phyloP scores from a whole-genome alignment of 2,113 vertebrate species.

The Cololabis saira region DNA sequence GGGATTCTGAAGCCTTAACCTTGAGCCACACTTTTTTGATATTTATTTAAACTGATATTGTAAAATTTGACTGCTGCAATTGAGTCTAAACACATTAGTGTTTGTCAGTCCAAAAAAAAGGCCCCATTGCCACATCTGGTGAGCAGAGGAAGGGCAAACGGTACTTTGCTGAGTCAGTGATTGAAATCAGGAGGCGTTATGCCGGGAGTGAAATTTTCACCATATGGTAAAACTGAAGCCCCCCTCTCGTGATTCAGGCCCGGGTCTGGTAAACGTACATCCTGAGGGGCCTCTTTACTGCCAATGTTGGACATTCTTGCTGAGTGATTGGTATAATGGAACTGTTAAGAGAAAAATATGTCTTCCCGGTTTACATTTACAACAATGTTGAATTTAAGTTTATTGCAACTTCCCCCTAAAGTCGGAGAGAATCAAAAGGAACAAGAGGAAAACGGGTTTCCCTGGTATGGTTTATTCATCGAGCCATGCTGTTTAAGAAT shows the following conservation, averaged over 20 bases:
- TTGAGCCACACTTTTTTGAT: background rate
- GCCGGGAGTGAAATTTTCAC: slow-evolving; percentile 56
- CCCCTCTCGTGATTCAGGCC: slow-evolving; percentile 10
- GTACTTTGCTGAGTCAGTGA: slow-evolving; percentile 70
- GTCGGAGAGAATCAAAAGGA: background rate
- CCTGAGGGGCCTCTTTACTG: slow-evolving; percentile 32
- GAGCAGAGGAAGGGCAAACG: slow-evolving; percentile 57
- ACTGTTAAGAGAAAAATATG: slow-evolving; percentile 20
- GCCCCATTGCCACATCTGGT: slow-evolving; percentile 66
- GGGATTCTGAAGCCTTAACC: background rate
- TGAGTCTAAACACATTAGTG: slow-evolving; percentile 18
- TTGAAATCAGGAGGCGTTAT: slow-evolving; percentile 55
- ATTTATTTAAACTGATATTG: slow-evolving; percentile 22
- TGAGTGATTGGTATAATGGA: slow-evolving; percentile 23
- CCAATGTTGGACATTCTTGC: slow-evolving; percentile 26
- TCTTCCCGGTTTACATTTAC: slow-evolving; percentile 29
- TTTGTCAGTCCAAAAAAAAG: slow-evolving; percentile 43
- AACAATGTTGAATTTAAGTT: background rate
- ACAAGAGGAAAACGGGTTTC: no score
- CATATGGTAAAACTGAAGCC: slow-evolving; percentile 65
- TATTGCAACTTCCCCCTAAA: background rate
- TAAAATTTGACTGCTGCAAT: slow-evolving; percentile 4
- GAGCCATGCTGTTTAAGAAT: no score
- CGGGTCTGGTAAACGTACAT: slow-evolving; percentile 43
- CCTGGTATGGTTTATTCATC: no score